Conservation (phyloP, 2,888 invertebrate genomes). For the Spatulosminthurus flaviceps region DNA sequence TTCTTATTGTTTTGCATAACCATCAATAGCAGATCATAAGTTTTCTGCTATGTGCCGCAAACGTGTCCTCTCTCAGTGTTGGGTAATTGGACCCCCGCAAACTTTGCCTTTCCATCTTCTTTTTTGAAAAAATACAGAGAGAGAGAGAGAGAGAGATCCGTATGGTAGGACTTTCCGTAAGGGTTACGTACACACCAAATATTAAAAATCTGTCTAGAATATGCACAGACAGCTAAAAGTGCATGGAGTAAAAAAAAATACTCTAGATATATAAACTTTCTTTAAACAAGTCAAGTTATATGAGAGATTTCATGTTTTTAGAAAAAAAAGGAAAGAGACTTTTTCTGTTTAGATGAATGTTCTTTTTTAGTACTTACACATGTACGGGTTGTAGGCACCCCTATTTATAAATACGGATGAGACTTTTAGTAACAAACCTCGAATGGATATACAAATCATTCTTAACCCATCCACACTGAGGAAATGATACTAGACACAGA, state of each 20-base stretch:
- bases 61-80: slow-evolving; percentile 36
- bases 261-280: too few species aligned
- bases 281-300: too few species aligned
- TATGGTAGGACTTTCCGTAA: neutral
- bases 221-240: too few species aligned
- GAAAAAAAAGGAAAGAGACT: too few species aligned
- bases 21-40: slow-evolving; percentile 46
- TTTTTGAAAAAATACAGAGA: too few species aligned
- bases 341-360: too few species aligned
- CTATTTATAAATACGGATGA: neutral
- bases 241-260: too few species aligned
- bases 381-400: neutral
- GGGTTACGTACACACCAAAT: too few species aligned
- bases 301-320: too few species aligned
- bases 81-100: slow-evolving; percentile 47
- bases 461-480: slow-evolving; percentile 40
- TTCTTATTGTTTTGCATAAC: slow-evolving; percentile 47
- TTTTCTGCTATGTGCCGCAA: slow-evolving; percentile 39
- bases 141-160: slow-evolving; percentile 18
- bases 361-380: too few species aligned
- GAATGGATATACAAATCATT: slow-evolving; percentile 31
- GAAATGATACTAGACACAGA: too few species aligned
- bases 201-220: neutral
- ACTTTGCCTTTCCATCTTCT: slow-evolving; percentile 42
- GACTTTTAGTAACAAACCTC: neutral